Conservation (phyloP, 1,140 invertebrate genomes). For the Tigriopus japonicus region DNA sequence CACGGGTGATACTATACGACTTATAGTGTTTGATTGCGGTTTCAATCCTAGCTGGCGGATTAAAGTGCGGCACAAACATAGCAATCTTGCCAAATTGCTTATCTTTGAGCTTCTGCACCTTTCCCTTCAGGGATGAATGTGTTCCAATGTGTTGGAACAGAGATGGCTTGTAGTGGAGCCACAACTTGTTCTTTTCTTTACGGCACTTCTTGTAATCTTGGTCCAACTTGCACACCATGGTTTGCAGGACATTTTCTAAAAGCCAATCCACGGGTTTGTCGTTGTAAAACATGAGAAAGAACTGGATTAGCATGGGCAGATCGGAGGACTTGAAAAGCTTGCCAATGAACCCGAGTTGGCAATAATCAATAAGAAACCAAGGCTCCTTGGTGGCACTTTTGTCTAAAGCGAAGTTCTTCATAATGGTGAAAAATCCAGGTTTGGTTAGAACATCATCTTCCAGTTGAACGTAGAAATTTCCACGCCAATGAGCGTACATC, state of each 20-base stretch:
- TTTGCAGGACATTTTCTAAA: conserved; percentile 68
- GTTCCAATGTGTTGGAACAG: conserved; percentile 91
- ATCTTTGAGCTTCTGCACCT: conserved; percentile 92
- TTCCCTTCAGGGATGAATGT: conserved; percentile 84
- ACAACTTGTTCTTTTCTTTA: conserved; percentile 52
- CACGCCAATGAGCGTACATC: conserved; percentile 62
- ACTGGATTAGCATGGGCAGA: conserved; percentile 68
- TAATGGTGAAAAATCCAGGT: conserved; percentile 36
- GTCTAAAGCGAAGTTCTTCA: conserved; percentile 70
- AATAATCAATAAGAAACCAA: conserved; percentile 90
- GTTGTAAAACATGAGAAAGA: conserved; percentile 85
- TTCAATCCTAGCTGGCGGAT: conserved; percentile 49
- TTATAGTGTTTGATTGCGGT: conserved; percentile 66
- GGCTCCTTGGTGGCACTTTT: conserved; percentile 49
- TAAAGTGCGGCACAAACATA: conserved; percentile 57
- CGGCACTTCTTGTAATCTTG: conserved; percentile 60
- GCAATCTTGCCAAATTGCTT: conserved; percentile 76
- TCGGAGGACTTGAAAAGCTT: conserved; percentile 84
- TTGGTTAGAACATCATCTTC: conserved; percentile 91
- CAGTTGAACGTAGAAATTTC: conserved; percentile 44
- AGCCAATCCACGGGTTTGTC: conserved; percentile 96
- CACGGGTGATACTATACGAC: conserved; percentile 54
- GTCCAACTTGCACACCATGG: conserved; percentile 72
- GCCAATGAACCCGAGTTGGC: conserved; percentile 75
- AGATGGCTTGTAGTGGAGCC: conserved; percentile 74